A percentile compares a stretch with the other conserved stretches of the same genome.
phyloP scores from a whole-genome alignment of 2,888 invertebrate genomes.

The Zelleria hepariella region DNA sequence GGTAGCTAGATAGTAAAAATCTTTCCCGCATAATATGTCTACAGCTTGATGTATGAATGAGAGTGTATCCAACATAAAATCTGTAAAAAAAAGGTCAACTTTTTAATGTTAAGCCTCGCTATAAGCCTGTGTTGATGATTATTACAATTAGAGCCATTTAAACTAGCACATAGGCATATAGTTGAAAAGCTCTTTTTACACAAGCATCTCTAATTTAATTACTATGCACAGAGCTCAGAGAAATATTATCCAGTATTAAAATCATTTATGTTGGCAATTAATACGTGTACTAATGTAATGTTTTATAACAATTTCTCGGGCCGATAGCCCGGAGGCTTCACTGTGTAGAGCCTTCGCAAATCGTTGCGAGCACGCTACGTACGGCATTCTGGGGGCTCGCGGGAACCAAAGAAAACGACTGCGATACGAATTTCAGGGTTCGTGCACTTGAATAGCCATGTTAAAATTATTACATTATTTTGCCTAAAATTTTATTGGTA shows the following conservation, averaged over 20 bases:
- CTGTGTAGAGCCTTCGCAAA: neutral
- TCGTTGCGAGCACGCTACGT: neutral
- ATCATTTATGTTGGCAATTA: constrained; percentile 5
- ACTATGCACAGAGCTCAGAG: neutral
- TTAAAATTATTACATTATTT: no score
- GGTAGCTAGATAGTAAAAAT: no score
- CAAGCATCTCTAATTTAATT: neutral
- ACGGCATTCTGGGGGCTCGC: neutral
- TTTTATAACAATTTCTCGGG: constrained; percentile 1
- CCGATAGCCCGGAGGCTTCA: neutral
- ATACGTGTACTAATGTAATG: constrained; percentile 3
- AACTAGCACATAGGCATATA: no score
- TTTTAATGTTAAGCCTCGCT: neutral
- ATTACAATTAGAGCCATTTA: neutral
- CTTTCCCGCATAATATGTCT: no score
- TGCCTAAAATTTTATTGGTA: no score
- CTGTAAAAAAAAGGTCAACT: neutral
- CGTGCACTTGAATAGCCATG: no score
- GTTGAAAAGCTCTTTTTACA: no score
- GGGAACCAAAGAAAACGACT: no score
- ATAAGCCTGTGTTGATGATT: neutral
- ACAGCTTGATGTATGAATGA: no score
- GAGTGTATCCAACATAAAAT: no score
- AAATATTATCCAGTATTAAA: constrained; percentile 1
- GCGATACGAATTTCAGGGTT: no score